Evolutionary conservation across 2,888 invertebrate genomes (phyloP), one percentile per base, ranked within the genome.

Genomic region (Pristionchus fissidentatus): DNA sequence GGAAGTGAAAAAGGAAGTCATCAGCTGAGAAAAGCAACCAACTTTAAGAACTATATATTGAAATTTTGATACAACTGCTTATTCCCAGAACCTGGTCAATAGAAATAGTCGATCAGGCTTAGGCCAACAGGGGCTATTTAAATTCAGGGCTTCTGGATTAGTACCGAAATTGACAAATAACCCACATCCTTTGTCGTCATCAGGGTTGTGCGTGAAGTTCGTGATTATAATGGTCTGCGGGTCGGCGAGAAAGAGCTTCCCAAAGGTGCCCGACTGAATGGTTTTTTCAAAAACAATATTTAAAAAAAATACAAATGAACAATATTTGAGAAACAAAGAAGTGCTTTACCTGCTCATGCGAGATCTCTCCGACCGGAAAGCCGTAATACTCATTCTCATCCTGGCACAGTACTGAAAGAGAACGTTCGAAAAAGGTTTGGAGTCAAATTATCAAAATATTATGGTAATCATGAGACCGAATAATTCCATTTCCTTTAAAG

Each of bases 181-280:
- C 73, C 41, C 35, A 62, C 80, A 81, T 60, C 80, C 80, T 13
- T 35, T 77, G n/a, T 81, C 80, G 7, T 81, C 46, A 3, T 81
- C 62, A 10, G 83, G 83, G 29, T 70, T 5, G n/a, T 82, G 55
- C 1, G 77, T 43, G 57, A 85, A 85, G 26, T 85, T 84, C 4
- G 77, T 75, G 55, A 85, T 66, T 7, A 83, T 80, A n/a, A 85
- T 55, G 8, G 85, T 84, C n/a, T 84, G 83, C 26, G 84, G 83
- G 43, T 85, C 85, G 26, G 85, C 83, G 22, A 84, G 52, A 66
- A 55, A 85, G 19, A 85, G 83, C 29, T 84, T 66, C 19, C 83
- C 84, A 22, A 41, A 43, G 5, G 84, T 60, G 7, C 46, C 3
- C 2, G 66, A 62, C 55, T 83, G 46, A 32, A 35, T 66, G 3